Conservation (phyloP, 1,140 invertebrate genomes). For the Zaprionus tsacasi region DNA sequence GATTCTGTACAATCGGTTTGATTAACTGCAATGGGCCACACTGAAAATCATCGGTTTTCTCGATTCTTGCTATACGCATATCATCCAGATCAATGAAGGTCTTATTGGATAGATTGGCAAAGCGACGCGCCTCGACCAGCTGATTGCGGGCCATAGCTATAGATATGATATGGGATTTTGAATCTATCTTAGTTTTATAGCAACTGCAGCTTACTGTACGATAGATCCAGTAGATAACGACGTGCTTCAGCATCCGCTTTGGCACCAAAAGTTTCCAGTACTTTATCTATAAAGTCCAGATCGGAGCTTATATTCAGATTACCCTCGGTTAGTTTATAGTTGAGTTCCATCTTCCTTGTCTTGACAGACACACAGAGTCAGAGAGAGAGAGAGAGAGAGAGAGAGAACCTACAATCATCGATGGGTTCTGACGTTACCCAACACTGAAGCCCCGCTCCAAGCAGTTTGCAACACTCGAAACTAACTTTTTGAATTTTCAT, state of each 20-base stretch:
- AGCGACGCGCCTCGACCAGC: slow-evolving; percentile 23
- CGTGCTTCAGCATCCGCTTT: not conserved
- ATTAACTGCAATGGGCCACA: not conserved
- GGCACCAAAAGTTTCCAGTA: not conserved
- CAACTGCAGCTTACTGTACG: slow-evolving; percentile 29
- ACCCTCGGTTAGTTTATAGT: not conserved
- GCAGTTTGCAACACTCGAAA: slow-evolving; percentile 15
- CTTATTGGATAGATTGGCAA: slow-evolving; percentile 25
- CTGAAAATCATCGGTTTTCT: slow-evolving; percentile 26
- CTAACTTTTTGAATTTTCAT: slow-evolving; percentile 11
- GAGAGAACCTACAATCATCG: slow-evolving; percentile 7
- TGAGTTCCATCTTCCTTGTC: not conserved
- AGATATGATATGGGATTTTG: not conserved
- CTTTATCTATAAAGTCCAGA: slow-evolving; percentile 8
- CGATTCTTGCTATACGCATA: slow-evolving; percentile 15
- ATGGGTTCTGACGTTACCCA: slow-evolving; percentile 10
- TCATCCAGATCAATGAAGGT: slow-evolving; percentile 1
- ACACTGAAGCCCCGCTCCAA: slow-evolving; percentile 6
- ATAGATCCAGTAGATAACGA: slow-evolving; percentile 25
- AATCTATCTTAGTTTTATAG: too few relatives aligned
- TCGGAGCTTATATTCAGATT: not conserved
- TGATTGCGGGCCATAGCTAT: slow-evolving; percentile 26
- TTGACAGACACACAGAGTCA: not conserved
- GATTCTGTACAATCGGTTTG: slow-evolving; percentile 23
- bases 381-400: not conserved